Percentiles rank a stretch among this genome's conserved stretches.
phyloP scores from a whole-genome alignment of 2,113 vertebrate genomes.

The Hyperoodon ampullatus region DNA sequence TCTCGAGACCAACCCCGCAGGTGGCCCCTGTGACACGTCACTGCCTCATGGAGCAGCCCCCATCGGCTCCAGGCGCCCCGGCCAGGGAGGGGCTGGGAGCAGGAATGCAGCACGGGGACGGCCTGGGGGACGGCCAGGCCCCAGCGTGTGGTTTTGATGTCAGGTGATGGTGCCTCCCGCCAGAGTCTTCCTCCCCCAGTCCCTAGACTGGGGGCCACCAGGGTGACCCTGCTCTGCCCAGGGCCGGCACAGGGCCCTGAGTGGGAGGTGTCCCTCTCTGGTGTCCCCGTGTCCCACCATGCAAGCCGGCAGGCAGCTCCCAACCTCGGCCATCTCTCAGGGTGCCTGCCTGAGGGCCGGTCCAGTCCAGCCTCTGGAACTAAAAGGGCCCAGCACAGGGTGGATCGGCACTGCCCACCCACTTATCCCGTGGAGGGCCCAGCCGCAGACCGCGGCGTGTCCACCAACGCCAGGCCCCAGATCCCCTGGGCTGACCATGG shows the following conservation, averaged over 20 bases:
- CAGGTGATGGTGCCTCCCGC: neutral
- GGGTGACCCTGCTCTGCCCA: neutral
- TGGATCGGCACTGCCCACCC: rapidly evolving
- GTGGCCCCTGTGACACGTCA: neutral
- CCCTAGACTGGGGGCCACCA: neutral
- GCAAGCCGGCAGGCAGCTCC: neutral
- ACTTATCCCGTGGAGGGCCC: neutral
- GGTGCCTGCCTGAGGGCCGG: too few relatives aligned
- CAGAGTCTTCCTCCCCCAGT: neutral
- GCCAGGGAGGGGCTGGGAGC: neutral
- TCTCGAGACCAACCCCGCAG: too few relatives aligned
- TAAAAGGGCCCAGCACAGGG: neutral
- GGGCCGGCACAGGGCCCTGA: neutral
- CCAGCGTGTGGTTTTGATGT: neutral
- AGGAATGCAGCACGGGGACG: too few relatives aligned
- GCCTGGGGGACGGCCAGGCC: neutral
- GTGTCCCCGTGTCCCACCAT: rapidly evolving
- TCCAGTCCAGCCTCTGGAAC: neutral
- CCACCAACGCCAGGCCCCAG: neutral
- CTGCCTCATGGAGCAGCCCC: neutral
- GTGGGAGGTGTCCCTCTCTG: rapidly evolving
- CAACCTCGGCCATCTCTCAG: neutral
- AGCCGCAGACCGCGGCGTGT: rapidly evolving
- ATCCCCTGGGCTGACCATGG: neutral
- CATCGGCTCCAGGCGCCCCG: neutral